These are phyloP conservation scores for Neodon shergylaensis DNA, from an alignment of 2,113 vertebrate genomes.

Conservation along the genomic window DNA sequence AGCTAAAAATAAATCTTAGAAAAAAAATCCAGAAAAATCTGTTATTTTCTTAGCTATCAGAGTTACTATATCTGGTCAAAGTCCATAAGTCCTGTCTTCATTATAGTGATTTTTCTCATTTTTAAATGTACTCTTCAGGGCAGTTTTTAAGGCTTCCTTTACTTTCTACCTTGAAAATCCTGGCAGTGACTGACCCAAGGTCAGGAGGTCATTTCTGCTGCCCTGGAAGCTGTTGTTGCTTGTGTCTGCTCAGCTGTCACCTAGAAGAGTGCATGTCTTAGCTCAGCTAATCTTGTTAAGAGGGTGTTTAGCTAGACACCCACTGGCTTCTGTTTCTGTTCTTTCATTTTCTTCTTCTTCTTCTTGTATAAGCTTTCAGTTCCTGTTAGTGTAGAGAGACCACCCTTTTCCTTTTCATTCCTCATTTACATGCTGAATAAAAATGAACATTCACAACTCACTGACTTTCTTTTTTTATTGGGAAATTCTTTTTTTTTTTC, in stretches of 20 bases:
- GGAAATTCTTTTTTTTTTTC: constrained; percentile 55
- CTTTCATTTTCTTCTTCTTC: neutral
- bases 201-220: neutral
- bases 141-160: neutral
- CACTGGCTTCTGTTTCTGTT: neutral
- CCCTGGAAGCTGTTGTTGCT: neutral
- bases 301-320: constrained; percentile 31
- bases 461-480: constrained; percentile 20
- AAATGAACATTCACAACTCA: constrained; percentile 31
- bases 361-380: neutral
- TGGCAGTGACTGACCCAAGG: neutral
- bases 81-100: neutral
- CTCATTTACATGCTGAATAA: constrained; percentile 19
- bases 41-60: constrained; percentile 35
- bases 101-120: neutral
- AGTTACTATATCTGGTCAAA: neutral
- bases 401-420: neutral
- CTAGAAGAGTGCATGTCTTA: neutral
- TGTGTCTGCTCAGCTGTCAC: neutral
- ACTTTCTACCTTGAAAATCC: constrained; percentile 16
- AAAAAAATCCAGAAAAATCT: neutral
- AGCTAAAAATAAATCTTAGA: neutral
- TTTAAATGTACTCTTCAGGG: neutral
- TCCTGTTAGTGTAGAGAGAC: neutral
- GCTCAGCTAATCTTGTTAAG: neutral